Percentiles rank a stretch among this genome's conserved stretches.
phyloP scores from a whole-genome alignment of 2,888 invertebrate species.

The Amphipyra berbera region DNA sequence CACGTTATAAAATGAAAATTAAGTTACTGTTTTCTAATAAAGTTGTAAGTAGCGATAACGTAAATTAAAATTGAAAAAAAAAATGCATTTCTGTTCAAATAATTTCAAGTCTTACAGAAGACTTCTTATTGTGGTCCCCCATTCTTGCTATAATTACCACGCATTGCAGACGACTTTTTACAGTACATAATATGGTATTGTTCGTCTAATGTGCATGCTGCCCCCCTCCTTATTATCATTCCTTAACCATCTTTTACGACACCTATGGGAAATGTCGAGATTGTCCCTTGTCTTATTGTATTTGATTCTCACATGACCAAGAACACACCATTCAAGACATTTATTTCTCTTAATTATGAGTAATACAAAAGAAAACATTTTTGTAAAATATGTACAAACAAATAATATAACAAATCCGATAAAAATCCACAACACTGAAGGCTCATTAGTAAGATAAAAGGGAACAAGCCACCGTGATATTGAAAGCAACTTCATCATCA shows the following conservation, averaged over 20 bases:
- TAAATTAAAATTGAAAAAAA: too few relatives aligned
- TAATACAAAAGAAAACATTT: conserved; percentile 15
- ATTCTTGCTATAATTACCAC: conserved; percentile 1
- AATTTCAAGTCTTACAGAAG: too few relatives aligned
- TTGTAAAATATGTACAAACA: conserved; percentile 27
- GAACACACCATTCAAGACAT: neutral
- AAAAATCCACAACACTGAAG: conserved; percentile 41
- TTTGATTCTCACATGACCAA: conserved; percentile 5
- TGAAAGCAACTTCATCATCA: conserved; percentile 57
- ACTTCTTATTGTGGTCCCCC: too few relatives aligned
- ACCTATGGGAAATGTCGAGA: conserved; percentile 14
- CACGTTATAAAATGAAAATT: conserved; percentile 47
- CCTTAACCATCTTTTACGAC: conserved; percentile 14
- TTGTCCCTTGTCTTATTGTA: conserved; percentile 5
- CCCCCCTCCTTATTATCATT: neutral
- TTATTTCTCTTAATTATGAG: conserved; percentile 4
- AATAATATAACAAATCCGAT: conserved; percentile 46
- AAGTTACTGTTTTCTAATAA: conserved; percentile 1
- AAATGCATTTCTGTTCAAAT: too few relatives aligned
- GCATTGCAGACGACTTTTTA: neutral
- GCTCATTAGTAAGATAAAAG: conserved; percentile 58
- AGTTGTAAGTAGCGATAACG: too few relatives aligned
- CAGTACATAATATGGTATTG: neutral
- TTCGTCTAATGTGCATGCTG: neutral
- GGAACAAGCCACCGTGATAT: conserved; percentile 53